Percentiles rank a stretch among this genome's conserved stretches.
Evolutionary conservation across 2,797 vertebrate species (phyloP).

Genomic region (Balearica regulorum): DNA sequence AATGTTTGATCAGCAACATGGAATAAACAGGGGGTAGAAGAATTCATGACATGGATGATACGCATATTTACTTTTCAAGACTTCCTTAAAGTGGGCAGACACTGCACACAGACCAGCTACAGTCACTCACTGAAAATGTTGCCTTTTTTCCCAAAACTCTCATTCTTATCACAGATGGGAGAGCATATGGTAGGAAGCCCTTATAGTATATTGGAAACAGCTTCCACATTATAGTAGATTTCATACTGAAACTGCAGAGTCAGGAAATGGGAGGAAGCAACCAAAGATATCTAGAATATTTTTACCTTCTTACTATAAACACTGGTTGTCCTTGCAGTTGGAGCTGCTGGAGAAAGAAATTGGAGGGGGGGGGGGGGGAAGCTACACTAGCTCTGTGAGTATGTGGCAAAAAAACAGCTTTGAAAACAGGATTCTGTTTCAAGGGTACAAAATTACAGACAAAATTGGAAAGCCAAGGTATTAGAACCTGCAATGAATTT

Average conservation of each 20-base stretch:
- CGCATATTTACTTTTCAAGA: not conserved
- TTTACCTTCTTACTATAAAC: not conserved
- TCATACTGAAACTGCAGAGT: conserved; percentile 7
- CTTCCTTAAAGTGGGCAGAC: conserved; percentile 3
- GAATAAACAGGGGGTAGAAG: not conserved
- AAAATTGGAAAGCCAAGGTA: not conserved
- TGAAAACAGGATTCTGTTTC: not conserved
- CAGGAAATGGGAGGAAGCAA: not conserved
- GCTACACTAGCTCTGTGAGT: not conserved
- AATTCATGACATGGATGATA: not conserved
- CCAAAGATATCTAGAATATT: conserved; percentile 1
- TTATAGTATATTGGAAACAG: conserved; percentile 24
- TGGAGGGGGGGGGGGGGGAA: not conserved
- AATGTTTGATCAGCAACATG: not conserved
- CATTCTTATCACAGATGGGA: conserved; percentile 56
- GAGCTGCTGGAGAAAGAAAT: not conserved
- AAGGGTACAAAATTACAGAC: not conserved
- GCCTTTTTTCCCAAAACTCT: not conserved
- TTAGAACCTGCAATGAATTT: not conserved
- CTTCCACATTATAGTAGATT: conserved; percentile 23
- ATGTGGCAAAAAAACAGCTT: not conserved
- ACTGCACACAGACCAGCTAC: not conserved
- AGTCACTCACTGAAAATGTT: not conserved
- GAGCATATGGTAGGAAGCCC: conserved; percentile 55
- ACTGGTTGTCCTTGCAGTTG: not conserved